These are phyloP conservation scores for Margarornis squamiger DNA, from an alignment of 2,797 vertebrate genomes.

Conservation along the genomic window DNA sequence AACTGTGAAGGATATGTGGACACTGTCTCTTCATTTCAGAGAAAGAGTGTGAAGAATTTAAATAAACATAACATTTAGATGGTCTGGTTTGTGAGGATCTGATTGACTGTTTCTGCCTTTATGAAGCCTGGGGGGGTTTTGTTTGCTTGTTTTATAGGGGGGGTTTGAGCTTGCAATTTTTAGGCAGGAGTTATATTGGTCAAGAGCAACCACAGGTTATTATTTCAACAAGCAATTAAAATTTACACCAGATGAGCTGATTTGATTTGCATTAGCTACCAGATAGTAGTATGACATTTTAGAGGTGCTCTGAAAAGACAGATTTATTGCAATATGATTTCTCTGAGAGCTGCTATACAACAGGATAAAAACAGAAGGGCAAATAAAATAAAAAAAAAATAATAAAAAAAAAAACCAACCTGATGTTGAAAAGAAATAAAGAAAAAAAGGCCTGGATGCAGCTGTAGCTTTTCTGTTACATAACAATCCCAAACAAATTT, in stretches of 20 bases:
- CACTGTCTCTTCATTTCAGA: constrained; percentile 3
- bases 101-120: background rate
- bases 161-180: background rate
- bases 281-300: background rate
- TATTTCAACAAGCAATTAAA: constrained; percentile 1
- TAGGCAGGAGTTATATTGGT: background rate
- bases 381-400: background rate
- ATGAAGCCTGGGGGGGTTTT: background rate
- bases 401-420: background rate
- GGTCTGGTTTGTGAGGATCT: background rate
- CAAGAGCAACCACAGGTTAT: background rate
- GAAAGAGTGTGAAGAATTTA: constrained; percentile 26
- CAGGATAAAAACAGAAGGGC: background rate
- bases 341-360: background rate
- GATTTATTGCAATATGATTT: background rate
- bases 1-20: constrained; percentile 47
- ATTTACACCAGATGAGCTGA: background rate
- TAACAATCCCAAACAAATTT: background rate
- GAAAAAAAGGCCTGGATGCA: background rate
- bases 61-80: constrained; percentile 43
- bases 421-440: background rate
- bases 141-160: background rate
- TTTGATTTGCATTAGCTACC: background rate
- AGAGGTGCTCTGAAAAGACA: background rate
- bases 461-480: background rate